These are phyloP conservation scores for Belgica antarctica DNA, from an alignment of 2,888 invertebrate genomes.

Conservation along the genomic window DNA sequence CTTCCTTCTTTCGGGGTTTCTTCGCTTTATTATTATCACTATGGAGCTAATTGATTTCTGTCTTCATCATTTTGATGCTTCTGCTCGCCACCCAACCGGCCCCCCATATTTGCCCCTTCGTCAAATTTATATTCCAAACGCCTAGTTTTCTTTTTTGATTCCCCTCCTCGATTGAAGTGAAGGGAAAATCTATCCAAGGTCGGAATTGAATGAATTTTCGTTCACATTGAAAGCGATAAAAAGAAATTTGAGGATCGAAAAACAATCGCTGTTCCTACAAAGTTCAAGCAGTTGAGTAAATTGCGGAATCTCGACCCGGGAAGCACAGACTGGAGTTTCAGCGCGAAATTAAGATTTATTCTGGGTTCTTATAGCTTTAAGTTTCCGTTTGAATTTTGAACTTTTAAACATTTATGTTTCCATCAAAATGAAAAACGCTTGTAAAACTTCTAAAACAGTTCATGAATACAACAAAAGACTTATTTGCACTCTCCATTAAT, in stretches of 20 bases:
- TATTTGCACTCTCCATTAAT: no score
- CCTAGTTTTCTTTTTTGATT: not conserved
- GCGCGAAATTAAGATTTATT: no score
- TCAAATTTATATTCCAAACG: constrained; percentile 3
- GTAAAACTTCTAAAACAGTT: no score
- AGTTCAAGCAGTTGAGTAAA: not conserved
- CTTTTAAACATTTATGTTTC: no score
- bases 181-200: constrained; percentile 4
- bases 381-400: no score
- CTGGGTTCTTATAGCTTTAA: no score
- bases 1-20: not conserved
- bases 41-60: constrained; percentile 33
- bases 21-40: constrained; percentile 30
- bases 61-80: not conserved
- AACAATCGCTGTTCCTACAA: not conserved
- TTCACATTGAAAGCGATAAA: not conserved
- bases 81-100: not conserved
- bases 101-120: not conserved
- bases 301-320: not conserved
- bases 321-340: no score
- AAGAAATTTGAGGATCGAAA: not conserved
- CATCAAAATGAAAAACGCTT: no score
- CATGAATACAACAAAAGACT: no score
- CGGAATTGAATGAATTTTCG: not conserved
- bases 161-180: not conserved